phyloP scores from a whole-genome alignment of 2,113 vertebrate genomes.

The Cisticola juncidis region DNA sequence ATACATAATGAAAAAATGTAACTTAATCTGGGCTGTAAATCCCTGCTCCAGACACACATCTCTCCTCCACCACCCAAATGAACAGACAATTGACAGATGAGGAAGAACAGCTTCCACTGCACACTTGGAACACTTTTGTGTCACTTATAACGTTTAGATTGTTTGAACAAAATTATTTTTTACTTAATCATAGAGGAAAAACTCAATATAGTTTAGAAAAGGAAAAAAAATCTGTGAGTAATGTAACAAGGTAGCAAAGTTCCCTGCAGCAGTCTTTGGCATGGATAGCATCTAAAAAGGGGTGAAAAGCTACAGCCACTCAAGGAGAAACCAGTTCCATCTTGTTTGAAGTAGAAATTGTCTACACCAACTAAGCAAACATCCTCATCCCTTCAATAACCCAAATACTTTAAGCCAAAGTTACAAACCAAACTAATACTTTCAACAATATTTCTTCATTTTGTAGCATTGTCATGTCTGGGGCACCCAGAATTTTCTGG shows the following conservation, averaged over 20 bases:
- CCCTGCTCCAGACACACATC: neutral
- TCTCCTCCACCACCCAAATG: neutral
- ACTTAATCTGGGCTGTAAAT: neutral
- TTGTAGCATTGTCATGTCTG: neutral
- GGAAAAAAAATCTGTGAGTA: neutral
- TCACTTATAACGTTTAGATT: neutral
- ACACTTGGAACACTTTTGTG: neutral
- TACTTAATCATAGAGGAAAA: neutral
- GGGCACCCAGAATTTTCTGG: neutral
- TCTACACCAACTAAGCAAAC: neutral
- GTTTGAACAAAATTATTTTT: neutral
- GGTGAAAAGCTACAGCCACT: neutral
- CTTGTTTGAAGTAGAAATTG: conserved; percentile 20
- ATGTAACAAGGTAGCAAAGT: neutral
- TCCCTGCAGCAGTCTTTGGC: neutral
- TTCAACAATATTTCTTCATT: neutral
- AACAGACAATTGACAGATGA: neutral
- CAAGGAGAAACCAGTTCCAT: neutral
- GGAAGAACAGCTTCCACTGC: neutral
- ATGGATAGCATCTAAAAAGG: neutral
- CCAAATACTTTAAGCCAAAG: neutral
- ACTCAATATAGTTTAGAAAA: neutral
- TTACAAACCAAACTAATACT: neutral
- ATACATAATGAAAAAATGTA: neutral
- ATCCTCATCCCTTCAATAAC: neutral